phyloP scores from a whole-genome alignment of 1,140 invertebrate genomes.

The Cyclina sinensis region DNA sequence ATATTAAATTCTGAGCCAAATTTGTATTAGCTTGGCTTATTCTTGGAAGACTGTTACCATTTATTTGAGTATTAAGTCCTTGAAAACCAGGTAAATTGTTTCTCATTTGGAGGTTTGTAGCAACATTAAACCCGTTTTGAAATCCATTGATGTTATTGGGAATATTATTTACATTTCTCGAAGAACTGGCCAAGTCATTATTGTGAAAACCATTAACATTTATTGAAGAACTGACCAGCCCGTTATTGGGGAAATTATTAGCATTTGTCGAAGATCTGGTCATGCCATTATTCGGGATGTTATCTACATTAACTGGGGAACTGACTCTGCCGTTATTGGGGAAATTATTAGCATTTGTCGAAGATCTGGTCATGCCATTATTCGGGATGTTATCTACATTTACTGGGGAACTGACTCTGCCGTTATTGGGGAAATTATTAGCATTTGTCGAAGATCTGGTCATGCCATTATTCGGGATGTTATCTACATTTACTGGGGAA shows the following conservation, averaged over 20 bases:
- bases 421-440: not conserved
- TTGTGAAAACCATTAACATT: not conserved
- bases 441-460: too few relatives aligned
- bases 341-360: not conserved
- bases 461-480: not conserved
- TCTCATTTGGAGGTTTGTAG: not conserved
- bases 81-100: not conserved
- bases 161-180: not conserved
- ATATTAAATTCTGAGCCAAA: not conserved
- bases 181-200: not conserved
- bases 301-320: too few relatives aligned
- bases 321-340: not conserved
- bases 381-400: not conserved
- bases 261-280: too few relatives aligned
- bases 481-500: not conserved
- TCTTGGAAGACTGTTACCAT: not conserved
- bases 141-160: not conserved
- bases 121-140: not conserved
- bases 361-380: too few relatives aligned
- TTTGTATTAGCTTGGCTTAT: not conserved
- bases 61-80: not conserved
- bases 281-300: not conserved
- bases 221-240: not conserved
- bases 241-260: too few relatives aligned
- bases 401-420: too few relatives aligned